A percentile compares a stretch with the other conserved stretches of the same genome.
Conservation (phyloP, 35 echinoderm and acorn worm species). For the Hemicentrotus pulcherrimus region DNA sequence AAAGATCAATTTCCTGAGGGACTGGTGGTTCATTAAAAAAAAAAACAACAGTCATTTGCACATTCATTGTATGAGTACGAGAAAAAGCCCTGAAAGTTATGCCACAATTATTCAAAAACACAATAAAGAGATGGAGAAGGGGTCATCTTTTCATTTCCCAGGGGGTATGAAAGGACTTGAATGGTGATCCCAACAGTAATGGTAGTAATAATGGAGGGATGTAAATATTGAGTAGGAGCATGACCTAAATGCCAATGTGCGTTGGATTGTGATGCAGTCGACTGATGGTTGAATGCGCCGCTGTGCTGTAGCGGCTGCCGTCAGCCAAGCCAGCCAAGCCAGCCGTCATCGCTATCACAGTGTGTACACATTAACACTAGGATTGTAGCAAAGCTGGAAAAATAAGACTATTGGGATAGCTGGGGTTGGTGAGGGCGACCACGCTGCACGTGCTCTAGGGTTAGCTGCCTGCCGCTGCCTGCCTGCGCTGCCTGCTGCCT, state of each 20-base stretch:
- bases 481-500: neutral
- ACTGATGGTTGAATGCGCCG: neutral
- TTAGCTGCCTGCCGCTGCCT: neutral
- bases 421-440: neutral
- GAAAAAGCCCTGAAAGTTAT: neutral
- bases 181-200: neutral
- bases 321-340: neutral
- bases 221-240: neutral
- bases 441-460: neutral
- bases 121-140: neutral
- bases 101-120: neutral
- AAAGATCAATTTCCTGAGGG: too few relatives aligned
- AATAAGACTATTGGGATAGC: slow-evolving; percentile 18
- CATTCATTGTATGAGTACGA: neutral
- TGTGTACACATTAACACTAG: neutral
- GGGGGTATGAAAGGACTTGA: neutral
- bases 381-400: slow-evolving; percentile 17
- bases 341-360: slow-evolving; percentile 8
- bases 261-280: neutral
- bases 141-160: neutral
- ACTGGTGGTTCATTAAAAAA: too few relatives aligned
- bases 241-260: neutral
- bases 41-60: neutral
- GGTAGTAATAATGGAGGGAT: neutral
- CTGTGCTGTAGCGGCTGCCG: neutral